phyloP scores from a whole-genome alignment of 2,888 invertebrate species.

The Myopa testacea region DNA sequence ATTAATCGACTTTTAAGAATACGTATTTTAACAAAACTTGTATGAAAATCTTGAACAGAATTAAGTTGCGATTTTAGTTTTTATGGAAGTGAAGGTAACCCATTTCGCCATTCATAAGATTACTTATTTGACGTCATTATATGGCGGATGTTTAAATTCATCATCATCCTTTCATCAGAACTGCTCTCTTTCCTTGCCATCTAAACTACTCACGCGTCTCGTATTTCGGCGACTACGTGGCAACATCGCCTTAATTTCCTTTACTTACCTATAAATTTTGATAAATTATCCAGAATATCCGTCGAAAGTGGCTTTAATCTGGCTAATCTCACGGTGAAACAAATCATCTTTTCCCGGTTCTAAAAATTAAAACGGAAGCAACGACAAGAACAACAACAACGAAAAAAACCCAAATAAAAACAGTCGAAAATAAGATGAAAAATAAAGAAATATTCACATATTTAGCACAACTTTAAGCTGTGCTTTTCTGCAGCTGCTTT shows the following conservation, averaged over 20 bases:
- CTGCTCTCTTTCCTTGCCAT: too few relatives aligned
- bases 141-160: too few relatives aligned
- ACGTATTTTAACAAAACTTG: too few relatives aligned
- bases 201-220: too few relatives aligned
- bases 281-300: constrained; percentile 10
- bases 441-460: neutral
- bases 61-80: too few relatives aligned
- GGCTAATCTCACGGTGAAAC: neutral
- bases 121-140: too few relatives aligned
- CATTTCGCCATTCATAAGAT: too few relatives aligned
- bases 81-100: too few relatives aligned
- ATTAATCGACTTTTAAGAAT: too few relatives aligned
- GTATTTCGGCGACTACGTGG: too few relatives aligned
- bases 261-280: neutral
- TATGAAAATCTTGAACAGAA: too few relatives aligned
- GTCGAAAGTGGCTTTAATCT: constrained; percentile 10
- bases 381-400: neutral
- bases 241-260: neutral
- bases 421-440: neutral
- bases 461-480: neutral
- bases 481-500: neutral
- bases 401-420: constrained; percentile 1
- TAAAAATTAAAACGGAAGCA: neutral
- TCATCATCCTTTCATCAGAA: too few relatives aligned
- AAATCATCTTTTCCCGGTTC: neutral